Conservation (phyloP, 2,797 vertebrate genomes). For the Pachyuromys duprasi region DNA sequence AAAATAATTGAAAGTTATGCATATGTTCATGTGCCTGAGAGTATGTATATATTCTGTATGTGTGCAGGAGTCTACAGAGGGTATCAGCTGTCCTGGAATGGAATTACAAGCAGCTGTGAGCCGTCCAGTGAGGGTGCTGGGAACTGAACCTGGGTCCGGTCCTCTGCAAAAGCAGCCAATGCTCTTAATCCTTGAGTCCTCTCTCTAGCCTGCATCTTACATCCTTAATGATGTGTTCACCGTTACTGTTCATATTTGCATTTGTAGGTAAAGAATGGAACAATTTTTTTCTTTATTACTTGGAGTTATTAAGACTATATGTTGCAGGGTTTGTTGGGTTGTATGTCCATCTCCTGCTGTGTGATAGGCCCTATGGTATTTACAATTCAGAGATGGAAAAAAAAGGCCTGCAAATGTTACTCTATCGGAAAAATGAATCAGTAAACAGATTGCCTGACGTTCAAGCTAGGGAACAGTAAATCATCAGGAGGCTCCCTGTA, state of each 20-base stretch:
- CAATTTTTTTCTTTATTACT: neutral
- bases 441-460: slow-evolving; percentile 10
- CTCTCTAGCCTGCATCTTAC: neutral
- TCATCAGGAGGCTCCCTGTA: neutral
- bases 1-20: neutral
- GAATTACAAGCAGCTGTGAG: neutral
- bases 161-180: neutral
- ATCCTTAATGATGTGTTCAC: neutral
- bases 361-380: neutral
- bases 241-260: slow-evolving; percentile 19
- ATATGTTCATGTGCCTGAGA: neutral
- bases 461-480: neutral
- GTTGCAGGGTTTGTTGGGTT: slow-evolving; percentile 2
- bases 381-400: slow-evolving; percentile 44
- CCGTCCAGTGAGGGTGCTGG: neutral
- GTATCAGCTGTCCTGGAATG: neutral
- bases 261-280: slow-evolving; percentile 20
- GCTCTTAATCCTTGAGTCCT: neutral
- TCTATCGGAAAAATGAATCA: neutral
- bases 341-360: neutral
- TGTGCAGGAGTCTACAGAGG: neutral
- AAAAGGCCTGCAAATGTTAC: neutral
- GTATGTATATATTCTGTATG: neutral
- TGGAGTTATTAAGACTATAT: neutral
- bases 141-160: neutral